A percentile compares a stretch with the other conserved stretches of the same genome.
These are phyloP conservation scores for Patella vulgata DNA, from an alignment of 1,140 invertebrate genomes.

Conservation along the genomic window DNA sequence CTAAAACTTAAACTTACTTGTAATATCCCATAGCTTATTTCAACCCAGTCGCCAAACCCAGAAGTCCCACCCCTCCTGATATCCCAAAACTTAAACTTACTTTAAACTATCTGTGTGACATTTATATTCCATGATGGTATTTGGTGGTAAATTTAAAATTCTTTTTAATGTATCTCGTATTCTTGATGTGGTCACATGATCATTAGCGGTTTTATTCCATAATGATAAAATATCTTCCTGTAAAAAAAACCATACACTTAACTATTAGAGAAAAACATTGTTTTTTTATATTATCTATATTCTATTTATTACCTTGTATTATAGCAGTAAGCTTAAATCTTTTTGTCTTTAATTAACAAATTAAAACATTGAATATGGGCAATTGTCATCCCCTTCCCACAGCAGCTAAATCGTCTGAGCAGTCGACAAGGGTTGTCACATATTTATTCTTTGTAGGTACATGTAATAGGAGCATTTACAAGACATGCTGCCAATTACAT, in stretches of 20 bases:
- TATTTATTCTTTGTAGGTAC: too few species aligned
- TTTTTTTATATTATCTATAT: not conserved
- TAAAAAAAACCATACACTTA: constrained; percentile 4
- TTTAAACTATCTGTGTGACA: constrained; percentile 87
- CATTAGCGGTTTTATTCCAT: constrained; percentile 95
- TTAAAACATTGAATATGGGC: not conserved
- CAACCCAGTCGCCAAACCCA: too few species aligned
- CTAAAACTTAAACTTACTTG: not conserved
- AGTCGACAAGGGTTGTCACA: not conserved
- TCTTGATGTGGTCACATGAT: constrained; percentile 84
- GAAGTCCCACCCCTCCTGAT: too few species aligned
- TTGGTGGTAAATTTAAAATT: constrained; percentile 92
- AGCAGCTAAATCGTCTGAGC: constrained; percentile 1
- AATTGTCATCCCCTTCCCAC: constrained; percentile 5
- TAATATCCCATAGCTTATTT: not conserved
- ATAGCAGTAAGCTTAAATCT: not conserved
- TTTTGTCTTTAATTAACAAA: not conserved
- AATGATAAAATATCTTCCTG: constrained; percentile 98
- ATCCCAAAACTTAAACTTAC: too few species aligned
- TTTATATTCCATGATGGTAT: constrained; percentile 97
- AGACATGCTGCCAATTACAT: too few species aligned
- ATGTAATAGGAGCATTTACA: too few species aligned
- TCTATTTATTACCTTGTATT: not conserved
- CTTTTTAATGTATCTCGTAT: constrained; percentile 94
- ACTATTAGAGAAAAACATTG: constrained; percentile 1